A percentile compares a stretch with the other conserved stretches of the same genome.
Conservation (phyloP, 2,888 invertebrate genomes). For the Coelopa pilipes region DNA sequence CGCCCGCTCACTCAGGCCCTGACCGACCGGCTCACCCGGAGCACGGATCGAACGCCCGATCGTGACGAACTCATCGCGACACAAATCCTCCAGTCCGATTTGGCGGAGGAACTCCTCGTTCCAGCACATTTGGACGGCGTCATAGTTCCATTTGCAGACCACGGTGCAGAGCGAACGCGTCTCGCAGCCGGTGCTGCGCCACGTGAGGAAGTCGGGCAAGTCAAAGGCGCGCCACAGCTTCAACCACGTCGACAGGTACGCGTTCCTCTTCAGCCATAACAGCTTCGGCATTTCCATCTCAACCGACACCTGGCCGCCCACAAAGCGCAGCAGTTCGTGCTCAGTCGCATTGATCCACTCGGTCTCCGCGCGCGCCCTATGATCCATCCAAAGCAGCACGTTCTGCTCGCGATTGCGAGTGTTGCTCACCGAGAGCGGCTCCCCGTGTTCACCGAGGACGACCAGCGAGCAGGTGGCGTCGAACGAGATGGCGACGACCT, state of each 20-base stretch:
- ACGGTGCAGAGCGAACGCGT: constrained; percentile 89
- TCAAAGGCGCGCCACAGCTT: constrained; percentile 85
- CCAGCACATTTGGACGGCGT: constrained; percentile 79
- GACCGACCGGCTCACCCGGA: constrained; percentile 79
- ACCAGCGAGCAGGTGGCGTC: constrained; percentile 96
- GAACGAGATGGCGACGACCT: constrained; percentile 89
- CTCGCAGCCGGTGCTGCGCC: constrained; percentile 85
- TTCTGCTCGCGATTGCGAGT: constrained; percentile 79
- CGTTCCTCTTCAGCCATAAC: constrained; percentile 87
- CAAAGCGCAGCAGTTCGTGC: constrained; percentile 82
- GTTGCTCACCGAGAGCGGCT: constrained; percentile 78
- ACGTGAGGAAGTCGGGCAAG: constrained; percentile 92
- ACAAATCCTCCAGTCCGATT: constrained; percentile 81
- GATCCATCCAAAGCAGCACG: constrained; percentile 93
- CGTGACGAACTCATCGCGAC: constrained; percentile 73
- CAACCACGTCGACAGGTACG: constrained; percentile 74
- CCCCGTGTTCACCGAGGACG: constrained; percentile 76
- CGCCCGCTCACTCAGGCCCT: constrained; percentile 72
- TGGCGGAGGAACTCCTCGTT: constrained; percentile 75
- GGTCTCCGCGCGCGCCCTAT: constrained; percentile 84
- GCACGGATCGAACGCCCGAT: constrained; percentile 76
- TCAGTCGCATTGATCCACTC: constrained; percentile 79
- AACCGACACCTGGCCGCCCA: constrained; percentile 92
- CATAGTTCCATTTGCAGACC: constrained; percentile 95
- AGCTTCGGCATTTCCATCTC: constrained; percentile 98